A percentile compares a stretch with the other conserved stretches of the same genome.
Conservation (phyloP, 1,140 invertebrate genomes). For the Diploscapter pachys region DNA sequence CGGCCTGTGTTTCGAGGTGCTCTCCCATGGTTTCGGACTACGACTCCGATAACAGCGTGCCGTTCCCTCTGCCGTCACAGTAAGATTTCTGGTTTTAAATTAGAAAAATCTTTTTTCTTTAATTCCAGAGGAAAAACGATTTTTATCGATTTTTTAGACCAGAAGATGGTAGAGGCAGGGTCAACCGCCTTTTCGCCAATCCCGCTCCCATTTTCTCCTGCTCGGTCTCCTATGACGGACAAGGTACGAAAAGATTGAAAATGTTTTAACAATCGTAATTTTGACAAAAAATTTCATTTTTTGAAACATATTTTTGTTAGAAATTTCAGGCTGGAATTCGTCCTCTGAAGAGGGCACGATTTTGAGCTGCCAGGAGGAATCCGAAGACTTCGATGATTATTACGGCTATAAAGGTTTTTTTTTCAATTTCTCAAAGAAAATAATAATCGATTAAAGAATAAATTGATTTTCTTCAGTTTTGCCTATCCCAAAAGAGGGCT, state of each 20-base stretch:
- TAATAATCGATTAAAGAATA: neutral
- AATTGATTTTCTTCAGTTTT: slow-evolving; percentile 5
- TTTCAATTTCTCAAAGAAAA: too few relatives aligned
- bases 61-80: slow-evolving; percentile 11
- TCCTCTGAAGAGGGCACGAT: slow-evolving; percentile 22
- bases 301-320: neutral
- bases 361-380: slow-evolving; percentile 28
- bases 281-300: too few relatives aligned
- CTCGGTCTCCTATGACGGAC: slow-evolving; percentile 55
- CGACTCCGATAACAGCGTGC: slow-evolving; percentile 23
- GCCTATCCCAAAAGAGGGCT: slow-evolving; percentile 10
- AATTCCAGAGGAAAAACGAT: slow-evolving; percentile 5
- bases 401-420: too few relatives aligned
- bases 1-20: slow-evolving; percentile 13
- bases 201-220: slow-evolving; percentile 55
- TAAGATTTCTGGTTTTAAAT: neutral
- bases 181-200: slow-evolving; percentile 41
- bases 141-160: neutral
- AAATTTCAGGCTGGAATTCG: slow-evolving; percentile 35
- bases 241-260: slow-evolving; percentile 15
- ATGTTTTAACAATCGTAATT: too few relatives aligned
- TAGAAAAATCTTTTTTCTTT: neutral
- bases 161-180: slow-evolving; percentile 27
- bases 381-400: slow-evolving; percentile 9
- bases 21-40: slow-evolving; percentile 29